Evolutionary conservation across 2,113 vertebrate genomes (phyloP).

Genomic region (Myxocyprinus asiaticus): DNA sequence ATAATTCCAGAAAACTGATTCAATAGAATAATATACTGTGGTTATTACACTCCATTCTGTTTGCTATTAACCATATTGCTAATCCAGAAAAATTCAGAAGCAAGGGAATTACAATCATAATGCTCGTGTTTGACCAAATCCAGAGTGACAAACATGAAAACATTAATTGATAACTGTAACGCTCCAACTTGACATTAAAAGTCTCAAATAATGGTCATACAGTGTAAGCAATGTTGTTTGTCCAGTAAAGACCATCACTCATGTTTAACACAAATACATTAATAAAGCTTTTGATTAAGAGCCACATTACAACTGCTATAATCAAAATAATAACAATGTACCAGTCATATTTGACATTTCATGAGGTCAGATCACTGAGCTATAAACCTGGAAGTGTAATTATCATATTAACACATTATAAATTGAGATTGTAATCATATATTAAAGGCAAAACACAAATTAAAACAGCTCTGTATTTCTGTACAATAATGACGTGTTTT

Average conservation of each 20-base stretch:
- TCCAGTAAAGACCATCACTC: neutral
- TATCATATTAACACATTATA: neutral
- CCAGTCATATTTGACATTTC: conserved; percentile 1
- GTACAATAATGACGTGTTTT: too few relatives aligned
- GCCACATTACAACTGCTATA: neutral
- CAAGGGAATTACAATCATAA: conserved; percentile 24
- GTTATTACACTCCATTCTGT: neutral
- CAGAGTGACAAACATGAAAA: conserved; percentile 20
- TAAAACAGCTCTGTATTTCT: too few relatives aligned
- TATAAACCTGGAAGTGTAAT: conserved; percentile 8
- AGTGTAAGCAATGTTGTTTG: conserved; percentile 18
- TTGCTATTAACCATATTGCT: neutral
- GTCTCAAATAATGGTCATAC: neutral
- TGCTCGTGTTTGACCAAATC: neutral
- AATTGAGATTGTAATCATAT: too few relatives aligned
- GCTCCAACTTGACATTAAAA: neutral
- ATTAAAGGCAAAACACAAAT: too few relatives aligned
- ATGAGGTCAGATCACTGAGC: neutral
- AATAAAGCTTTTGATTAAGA: conserved; percentile 1
- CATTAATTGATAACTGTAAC: conserved; percentile 25
- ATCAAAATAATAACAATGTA: conserved; percentile 12
- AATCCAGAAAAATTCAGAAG: neutral
- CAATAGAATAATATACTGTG: neutral
- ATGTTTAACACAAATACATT: neutral
- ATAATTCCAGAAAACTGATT: neutral